Evolutionary conservation across 2,113 vertebrate genomes (phyloP).

Genomic region (Rhipidura dahli): DNA sequence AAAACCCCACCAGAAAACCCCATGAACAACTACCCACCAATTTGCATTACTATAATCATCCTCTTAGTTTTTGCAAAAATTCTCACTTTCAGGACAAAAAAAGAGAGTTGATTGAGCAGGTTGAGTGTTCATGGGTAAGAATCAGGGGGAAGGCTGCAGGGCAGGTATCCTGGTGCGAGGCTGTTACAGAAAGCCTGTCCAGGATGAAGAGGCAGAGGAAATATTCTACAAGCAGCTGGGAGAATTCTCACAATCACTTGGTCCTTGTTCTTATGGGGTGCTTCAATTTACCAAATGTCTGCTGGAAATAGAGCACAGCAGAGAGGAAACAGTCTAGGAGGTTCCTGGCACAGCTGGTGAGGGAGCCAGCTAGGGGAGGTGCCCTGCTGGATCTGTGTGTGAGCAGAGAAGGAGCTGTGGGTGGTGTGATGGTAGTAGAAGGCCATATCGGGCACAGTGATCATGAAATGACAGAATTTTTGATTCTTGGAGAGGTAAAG

Average conservation of each 20-base stretch:
- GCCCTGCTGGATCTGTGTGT: fast-evolving
- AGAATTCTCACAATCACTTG: background rate
- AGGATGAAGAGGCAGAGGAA: background rate
- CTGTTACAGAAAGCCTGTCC: background rate
- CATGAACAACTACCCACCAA: background rate
- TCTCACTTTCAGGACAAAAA: background rate
- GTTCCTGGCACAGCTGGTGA: background rate
- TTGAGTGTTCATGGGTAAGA: background rate
- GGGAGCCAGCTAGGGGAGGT: background rate
- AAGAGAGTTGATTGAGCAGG: background rate
- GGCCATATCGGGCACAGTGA: background rate
- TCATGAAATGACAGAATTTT: background rate
- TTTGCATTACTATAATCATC: background rate
- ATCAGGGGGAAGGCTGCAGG: background rate
- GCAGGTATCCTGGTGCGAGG: background rate
- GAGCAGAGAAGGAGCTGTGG: background rate
- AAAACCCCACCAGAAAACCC: background rate
- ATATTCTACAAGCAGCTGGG: background rate
- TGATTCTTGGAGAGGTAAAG: background rate
- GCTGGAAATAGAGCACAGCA: background rate
- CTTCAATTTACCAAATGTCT: background rate
- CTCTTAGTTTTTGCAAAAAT: background rate
- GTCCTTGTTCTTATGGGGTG: background rate
- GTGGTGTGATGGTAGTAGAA: background rate
- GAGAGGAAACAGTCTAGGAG: background rate